These are phyloP conservation scores for Pterostichus niger DNA, from an alignment of 2,888 invertebrate species.

Conservation along the genomic window DNA sequence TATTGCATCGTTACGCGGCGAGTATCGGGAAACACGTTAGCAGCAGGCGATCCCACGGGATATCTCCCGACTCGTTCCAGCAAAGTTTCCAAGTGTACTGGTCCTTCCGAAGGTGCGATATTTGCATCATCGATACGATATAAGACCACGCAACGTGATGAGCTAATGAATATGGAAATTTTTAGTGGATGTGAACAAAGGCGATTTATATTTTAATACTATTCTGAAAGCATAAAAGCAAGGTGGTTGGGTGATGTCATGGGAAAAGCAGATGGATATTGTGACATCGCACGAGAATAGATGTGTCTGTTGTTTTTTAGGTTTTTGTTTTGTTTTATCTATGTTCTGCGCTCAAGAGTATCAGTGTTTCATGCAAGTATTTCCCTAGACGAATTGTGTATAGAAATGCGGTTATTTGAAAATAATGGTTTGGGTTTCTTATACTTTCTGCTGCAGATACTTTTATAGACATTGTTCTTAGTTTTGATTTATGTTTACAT, in stretches of 20 bases:
- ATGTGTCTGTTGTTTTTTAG: not conserved
- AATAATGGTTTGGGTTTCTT: slow-evolving; percentile 14
- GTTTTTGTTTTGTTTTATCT: not conserved
- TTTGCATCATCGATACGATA: slow-evolving; percentile 35
- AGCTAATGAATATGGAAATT: slow-evolving; percentile 50
- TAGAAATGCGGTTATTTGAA: slow-evolving; percentile 19
- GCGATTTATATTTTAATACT: slow-evolving; percentile 51
- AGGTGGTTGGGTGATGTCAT: not conserved
- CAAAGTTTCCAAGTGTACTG: not conserved
- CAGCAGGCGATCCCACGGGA: slow-evolving; percentile 14
- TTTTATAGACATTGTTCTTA: too few species aligned
- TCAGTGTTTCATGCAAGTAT: not conserved
- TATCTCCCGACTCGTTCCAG: not conserved
- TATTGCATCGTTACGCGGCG: slow-evolving; percentile 52
- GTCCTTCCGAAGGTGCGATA: not conserved
- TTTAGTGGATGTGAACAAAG: slow-evolving; percentile 28
- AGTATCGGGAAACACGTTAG: slow-evolving; percentile 55
- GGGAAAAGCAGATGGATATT: slow-evolving; percentile 16
- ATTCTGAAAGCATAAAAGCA: slow-evolving; percentile 35
- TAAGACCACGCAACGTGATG: not conserved
- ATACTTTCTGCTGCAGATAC: too few species aligned
- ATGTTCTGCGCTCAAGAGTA: too few species aligned
- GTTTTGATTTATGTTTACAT: not conserved
- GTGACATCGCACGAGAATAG: not conserved
- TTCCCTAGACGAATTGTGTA: slow-evolving; percentile 33